Conservation (phyloP, 2,888 invertebrate genomes). For the Watsonalla binaria region DNA sequence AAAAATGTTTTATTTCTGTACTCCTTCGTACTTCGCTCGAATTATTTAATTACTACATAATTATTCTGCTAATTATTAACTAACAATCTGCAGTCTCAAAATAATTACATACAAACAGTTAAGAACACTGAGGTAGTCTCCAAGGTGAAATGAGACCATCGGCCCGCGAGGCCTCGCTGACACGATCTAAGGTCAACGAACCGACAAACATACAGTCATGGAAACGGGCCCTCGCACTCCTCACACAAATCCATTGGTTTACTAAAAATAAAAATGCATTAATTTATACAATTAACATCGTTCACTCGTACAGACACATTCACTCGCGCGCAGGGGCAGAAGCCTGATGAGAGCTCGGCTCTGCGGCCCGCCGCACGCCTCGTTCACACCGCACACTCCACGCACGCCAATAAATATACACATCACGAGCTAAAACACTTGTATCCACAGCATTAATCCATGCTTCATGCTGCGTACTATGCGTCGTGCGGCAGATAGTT, state of each 20-base stretch:
- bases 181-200: conserved; percentile 30
- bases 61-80: conserved; percentile 71
- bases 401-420: conserved; percentile 68
- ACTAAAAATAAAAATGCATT: conserved; percentile 71
- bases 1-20: conserved; percentile 72
- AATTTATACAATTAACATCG: conserved; percentile 49
- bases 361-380: conserved; percentile 17
- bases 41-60: conserved; percentile 67
- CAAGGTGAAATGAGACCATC: conserved; percentile 46
- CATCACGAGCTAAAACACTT: conserved; percentile 60
- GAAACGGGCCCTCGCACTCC: conserved; percentile 32
- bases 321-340: conserved; percentile 39
- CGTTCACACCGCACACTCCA: conserved; percentile 40
- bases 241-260: conserved; percentile 43
- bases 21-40: conserved; percentile 66
- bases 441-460: conserved; percentile 28
- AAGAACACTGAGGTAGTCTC: conserved; percentile 68
- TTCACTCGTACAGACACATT: conserved; percentile 22
- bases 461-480: conserved; percentile 36
- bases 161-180: conserved; percentile 21
- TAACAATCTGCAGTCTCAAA: conserved; percentile 77
- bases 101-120: conserved; percentile 68
- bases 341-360: conserved; percentile 43
- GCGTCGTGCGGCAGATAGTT: conserved; percentile 16
- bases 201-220: conserved; percentile 35